Evolutionary conservation across 2,797 vertebrate genomes (phyloP).

Genomic region (Neoniphon sammara): DNA sequence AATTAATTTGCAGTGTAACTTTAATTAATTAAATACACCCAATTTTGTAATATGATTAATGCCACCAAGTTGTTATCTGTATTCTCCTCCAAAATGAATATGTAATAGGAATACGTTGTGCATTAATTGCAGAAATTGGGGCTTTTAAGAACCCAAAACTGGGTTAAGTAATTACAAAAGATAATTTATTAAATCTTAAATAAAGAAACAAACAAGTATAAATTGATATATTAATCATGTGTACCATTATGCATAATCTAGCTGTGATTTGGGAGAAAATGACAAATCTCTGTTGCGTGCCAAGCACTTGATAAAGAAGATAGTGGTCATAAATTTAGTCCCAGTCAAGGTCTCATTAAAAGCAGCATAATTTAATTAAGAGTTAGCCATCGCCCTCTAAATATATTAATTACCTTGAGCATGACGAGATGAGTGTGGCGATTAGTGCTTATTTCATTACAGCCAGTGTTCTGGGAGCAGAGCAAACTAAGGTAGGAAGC

Average conservation of each 20-base stretch:
- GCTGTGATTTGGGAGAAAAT: slow-evolving; percentile 89
- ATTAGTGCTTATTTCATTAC: slow-evolving; percentile 98
- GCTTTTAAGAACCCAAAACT: slow-evolving; percentile 79
- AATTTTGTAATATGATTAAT: slow-evolving; percentile 94
- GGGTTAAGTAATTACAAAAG: slow-evolving; percentile 89
- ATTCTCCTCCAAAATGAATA: slow-evolving; percentile 88
- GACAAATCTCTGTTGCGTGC: slow-evolving; percentile 93
- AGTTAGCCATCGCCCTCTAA: slow-evolving; percentile 91
- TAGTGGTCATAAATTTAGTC: slow-evolving; percentile 97
- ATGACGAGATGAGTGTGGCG: slow-evolving; percentile 93
- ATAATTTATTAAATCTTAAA: slow-evolving; percentile 90
- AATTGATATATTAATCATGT: slow-evolving; percentile 98
- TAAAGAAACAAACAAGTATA: slow-evolving; percentile 96
- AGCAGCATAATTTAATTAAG: slow-evolving; percentile 97
- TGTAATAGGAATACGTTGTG: slow-evolving; percentile 85
- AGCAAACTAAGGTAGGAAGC: slow-evolving; percentile 86
- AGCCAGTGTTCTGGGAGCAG: slow-evolving; percentile 88
- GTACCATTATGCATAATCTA: slow-evolving; percentile 89
- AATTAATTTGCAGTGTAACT: slow-evolving; percentile 85
- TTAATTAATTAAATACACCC: slow-evolving; percentile 85
- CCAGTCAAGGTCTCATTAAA: slow-evolving; percentile 96
- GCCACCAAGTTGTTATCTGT: slow-evolving; percentile 88
- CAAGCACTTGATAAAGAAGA: slow-evolving; percentile 92
- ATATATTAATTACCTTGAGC: slow-evolving; percentile 99
- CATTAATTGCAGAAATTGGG: slow-evolving; percentile 85